A percentile compares a stretch with the other conserved stretches of the same genome.
These are phyloP conservation scores for Zaprionus ornatus DNA, from an alignment of 1,140 invertebrate species.

Conservation along the genomic window DNA sequence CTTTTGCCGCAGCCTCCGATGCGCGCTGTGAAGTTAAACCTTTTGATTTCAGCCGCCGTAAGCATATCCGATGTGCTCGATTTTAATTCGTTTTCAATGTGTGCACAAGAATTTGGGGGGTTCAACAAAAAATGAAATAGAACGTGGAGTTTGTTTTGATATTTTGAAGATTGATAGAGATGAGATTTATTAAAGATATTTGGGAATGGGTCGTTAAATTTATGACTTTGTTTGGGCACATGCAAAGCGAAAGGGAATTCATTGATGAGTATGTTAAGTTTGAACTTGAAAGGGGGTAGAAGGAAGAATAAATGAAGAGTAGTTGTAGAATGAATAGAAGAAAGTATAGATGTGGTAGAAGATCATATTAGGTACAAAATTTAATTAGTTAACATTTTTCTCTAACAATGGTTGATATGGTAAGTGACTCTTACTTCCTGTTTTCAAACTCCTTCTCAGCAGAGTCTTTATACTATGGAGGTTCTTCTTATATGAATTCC, in stretches of 20 bases:
- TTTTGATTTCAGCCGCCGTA: slow-evolving; percentile 58
- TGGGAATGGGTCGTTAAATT: background rate
- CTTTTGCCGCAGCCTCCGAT: slow-evolving; percentile 32
- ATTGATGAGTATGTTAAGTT: background rate
- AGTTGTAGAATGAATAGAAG: too few species aligned
- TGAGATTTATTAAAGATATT: background rate
- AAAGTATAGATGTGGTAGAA: too few species aligned
- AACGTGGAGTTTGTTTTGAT: background rate
- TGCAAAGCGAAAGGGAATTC: background rate
- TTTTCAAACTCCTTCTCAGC: too few species aligned
- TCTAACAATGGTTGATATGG: too few species aligned
- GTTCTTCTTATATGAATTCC: too few species aligned
- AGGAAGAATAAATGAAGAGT: background rate
- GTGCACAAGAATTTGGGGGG: slow-evolving; percentile 10
- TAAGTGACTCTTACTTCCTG: too few species aligned
- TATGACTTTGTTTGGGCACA: background rate
- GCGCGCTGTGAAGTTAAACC: slow-evolving; percentile 40
- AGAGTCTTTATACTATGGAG: too few species aligned
- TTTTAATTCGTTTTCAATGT: slow-evolving; percentile 66
- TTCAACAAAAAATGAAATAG: background rate
- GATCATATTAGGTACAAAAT: too few species aligned
- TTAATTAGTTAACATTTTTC: too few species aligned
- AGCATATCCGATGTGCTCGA: slow-evolving; percentile 53
- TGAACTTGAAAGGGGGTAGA: background rate
- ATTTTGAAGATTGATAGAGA: background rate